Base-by-base conservation (phyloP, 2,888 invertebrate genomes). In the Netelia inedita region DNA sequence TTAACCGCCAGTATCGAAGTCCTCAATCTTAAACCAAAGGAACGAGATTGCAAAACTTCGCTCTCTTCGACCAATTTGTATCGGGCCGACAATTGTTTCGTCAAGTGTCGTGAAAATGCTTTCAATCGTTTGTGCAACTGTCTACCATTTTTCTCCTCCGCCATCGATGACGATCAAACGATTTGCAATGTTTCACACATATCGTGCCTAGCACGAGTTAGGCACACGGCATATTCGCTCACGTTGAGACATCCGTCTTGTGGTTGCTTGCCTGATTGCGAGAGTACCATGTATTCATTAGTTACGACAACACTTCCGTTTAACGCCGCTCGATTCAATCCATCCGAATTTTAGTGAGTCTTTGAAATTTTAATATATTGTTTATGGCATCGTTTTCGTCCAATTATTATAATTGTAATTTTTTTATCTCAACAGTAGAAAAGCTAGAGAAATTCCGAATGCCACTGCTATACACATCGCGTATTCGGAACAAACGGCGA, bases 171-270 rank as follows among this genome's bases (percentile, higher is more conserved):
- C 1, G 28, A 57, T 14, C 65, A 86, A 8, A 88, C 87, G 11
- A 74, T 89, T 14, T 94, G 94, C 85, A 92, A 92, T 85, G 83
- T 94, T 10, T 89, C 89, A 1, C 89, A 91, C 76, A 89, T 92
- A 21, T 80, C 91, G 1, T 94, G 94, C 78, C 76, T 94, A 19
- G 87, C 88, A 0, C 83, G 88, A 9, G 83, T 85, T 21, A 83
- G 85, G 14, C 79, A 82, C 14, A 85, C 86, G 65, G 87, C 89
- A 66, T 86, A 88, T 79, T 82, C 88, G 68, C 61, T 89, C 5
- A 84, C 81, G 2, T 50, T 88, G 28, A 71, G 85, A 41, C 87
- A 88, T 61, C 57, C 86, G 0, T 57, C 59, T 2, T 90, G 91
- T 63, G 50, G 88, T 0, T 91, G 91, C 69, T 66, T 89, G 14